Evolutionary conservation across 2,113 vertebrate genomes (phyloP).

Genomic region (Bubo bubo): DNA sequence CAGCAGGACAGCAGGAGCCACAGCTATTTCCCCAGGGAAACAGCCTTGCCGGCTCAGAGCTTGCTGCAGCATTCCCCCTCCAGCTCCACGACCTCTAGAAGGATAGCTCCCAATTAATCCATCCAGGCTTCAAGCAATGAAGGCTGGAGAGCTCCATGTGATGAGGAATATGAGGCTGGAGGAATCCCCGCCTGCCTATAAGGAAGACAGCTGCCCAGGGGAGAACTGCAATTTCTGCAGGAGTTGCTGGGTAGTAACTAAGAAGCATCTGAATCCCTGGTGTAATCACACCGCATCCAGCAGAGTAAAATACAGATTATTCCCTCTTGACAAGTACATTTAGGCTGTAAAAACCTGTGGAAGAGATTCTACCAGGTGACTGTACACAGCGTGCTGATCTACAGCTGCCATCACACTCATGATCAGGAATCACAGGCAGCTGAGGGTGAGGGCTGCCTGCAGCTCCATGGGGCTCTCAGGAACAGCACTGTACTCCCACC

Average conservation of each 20-base stretch:
- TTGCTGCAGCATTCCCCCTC: background rate
- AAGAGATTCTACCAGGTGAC: background rate
- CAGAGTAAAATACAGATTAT: background rate
- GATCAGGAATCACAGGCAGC: background rate
- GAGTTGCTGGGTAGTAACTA: background rate
- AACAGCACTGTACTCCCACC: fast-evolving
- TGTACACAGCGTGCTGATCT: background rate
- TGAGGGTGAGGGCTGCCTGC: background rate
- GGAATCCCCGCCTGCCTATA: background rate
- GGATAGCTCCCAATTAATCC: background rate
- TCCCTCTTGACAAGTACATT: background rate
- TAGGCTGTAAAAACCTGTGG: background rate
- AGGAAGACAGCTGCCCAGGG: background rate
- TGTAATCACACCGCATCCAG: background rate
- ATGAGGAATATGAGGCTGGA: background rate
- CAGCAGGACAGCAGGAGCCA: background rate
- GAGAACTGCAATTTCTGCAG: background rate
- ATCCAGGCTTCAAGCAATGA: background rate
- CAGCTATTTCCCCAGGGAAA: background rate
- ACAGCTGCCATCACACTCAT: background rate
- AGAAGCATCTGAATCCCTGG: background rate
- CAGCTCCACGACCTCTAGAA: background rate
- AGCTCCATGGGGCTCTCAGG: background rate
- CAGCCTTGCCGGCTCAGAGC: background rate
- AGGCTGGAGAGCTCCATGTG: background rate